Conservation (phyloP, 2,888 invertebrate genomes). For the Biston betularia region DNA sequence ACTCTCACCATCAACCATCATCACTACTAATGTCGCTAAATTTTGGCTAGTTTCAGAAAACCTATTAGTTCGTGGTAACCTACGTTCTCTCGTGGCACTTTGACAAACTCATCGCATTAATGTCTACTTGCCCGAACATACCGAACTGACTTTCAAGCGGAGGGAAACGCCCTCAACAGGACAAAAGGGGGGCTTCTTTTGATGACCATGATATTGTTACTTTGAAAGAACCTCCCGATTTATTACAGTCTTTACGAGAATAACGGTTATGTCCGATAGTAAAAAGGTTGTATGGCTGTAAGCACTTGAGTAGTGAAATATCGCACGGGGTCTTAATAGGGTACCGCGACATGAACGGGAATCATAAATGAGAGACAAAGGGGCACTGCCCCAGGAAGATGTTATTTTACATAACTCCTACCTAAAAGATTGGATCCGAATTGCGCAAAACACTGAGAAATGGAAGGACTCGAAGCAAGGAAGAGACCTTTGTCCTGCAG, state of each 20-base stretch:
- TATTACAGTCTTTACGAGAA: slow-evolving; percentile 24
- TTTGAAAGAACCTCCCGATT: slow-evolving; percentile 21
- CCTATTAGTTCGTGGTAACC: neutral
- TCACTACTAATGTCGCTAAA: too few species aligned
- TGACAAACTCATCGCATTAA: slow-evolving; percentile 18
- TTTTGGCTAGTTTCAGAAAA: neutral
- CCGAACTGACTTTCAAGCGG: slow-evolving; percentile 15
- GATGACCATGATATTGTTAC: slow-evolving; percentile 32
- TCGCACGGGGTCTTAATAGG: slow-evolving; percentile 6
- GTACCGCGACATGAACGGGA: neutral
- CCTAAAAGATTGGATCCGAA: too few species aligned
- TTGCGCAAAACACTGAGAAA: too few species aligned
- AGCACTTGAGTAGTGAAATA: slow-evolving; percentile 3
- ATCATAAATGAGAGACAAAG: slow-evolving; percentile 2
- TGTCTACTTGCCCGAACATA: slow-evolving; percentile 11
- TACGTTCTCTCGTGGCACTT: neutral
- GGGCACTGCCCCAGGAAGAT: neutral
- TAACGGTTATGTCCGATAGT: slow-evolving; percentile 23
- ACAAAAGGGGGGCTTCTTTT: slow-evolving; percentile 29
- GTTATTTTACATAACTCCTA: too few species aligned
- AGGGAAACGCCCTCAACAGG: slow-evolving; percentile 13
- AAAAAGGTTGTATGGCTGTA: slow-evolving; percentile 14
- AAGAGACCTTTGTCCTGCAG: too few species aligned
- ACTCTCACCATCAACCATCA: too few species aligned
- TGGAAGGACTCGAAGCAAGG: too few species aligned